A percentile compares a stretch with the other conserved stretches of the same genome.
Evolutionary conservation across 2,797 vertebrate species (phyloP).

Genomic region (Nannoperca obscura): DNA sequence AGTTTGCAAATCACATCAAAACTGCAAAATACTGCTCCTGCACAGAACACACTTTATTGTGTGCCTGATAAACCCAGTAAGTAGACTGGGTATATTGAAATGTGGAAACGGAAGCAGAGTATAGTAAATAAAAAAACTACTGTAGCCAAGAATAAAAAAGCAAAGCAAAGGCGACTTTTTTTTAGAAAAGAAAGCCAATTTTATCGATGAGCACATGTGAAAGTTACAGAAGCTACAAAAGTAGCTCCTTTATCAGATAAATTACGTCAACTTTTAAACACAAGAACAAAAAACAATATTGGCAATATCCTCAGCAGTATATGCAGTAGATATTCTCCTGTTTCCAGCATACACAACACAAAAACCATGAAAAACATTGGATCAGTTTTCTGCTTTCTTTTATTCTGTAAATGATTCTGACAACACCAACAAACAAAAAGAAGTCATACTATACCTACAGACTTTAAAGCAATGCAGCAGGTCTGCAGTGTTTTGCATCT

Average conservation of each 20-base stretch:
- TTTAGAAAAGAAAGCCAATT: neutral
- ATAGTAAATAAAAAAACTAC: slow-evolving; percentile 19
- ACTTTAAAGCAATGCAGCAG: slow-evolving; percentile 45
- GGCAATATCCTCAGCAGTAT: slow-evolving; percentile 9
- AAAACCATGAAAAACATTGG: slow-evolving; percentile 7
- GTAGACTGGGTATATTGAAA: slow-evolving; percentile 64
- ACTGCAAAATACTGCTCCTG: slow-evolving; percentile 66
- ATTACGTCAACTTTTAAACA: slow-evolving; percentile 30
- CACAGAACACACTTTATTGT: slow-evolving; percentile 63
- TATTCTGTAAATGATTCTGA: slow-evolving; percentile 39
- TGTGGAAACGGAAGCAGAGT: slow-evolving; percentile 28
- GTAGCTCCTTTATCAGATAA: slow-evolving; percentile 27
- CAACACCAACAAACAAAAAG: slow-evolving; percentile 3
- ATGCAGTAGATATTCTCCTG: neutral
- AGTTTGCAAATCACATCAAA: slow-evolving; percentile 76
- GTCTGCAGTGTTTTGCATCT: slow-evolving; percentile 64
- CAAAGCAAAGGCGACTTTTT: neutral
- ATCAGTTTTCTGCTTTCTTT: slow-evolving; percentile 23
- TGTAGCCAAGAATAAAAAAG: neutral
- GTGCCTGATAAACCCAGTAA: slow-evolving; percentile 57
- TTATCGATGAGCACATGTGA: neutral
- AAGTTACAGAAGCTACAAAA: slow-evolving; percentile 32
- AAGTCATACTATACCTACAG: slow-evolving; percentile 15
- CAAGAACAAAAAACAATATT: slow-evolving; percentile 1
- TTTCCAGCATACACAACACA: neutral